Evolutionary conservation across 2,888 invertebrate genomes (phyloP).

Genomic region (Glaucopsyche alexis): DNA sequence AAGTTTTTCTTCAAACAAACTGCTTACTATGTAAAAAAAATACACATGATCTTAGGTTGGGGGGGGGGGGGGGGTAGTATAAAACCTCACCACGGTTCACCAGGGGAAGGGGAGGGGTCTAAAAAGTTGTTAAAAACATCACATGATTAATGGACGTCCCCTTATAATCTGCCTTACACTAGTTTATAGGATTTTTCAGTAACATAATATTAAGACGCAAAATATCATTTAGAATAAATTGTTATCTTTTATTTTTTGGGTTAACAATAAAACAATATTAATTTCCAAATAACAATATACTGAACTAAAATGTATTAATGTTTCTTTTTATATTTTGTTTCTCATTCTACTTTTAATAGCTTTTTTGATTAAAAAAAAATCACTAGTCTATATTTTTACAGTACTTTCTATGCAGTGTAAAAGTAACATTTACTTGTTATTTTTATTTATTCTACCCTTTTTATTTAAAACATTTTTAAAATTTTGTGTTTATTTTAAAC

Average conservation of each 20-base stretch:
- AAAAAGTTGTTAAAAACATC: no score
- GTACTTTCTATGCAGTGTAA: neutral
- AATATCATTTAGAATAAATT: neutral
- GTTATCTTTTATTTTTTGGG: neutral
- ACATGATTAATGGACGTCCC: no score
- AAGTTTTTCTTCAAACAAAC: no score
- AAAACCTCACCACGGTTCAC: no score
- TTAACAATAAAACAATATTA: neutral
- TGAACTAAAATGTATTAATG: neutral
- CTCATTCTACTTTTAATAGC: neutral
- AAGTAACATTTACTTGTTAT: conserved; percentile 15
- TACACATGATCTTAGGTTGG: no score
- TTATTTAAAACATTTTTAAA: conserved; percentile 5
- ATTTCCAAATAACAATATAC: neutral
- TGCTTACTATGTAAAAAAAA: no score
- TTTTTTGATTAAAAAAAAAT: neutral
- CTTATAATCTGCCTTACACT: neutral
- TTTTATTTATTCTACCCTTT: conserved; percentile 18
- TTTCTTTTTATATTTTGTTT: neutral
- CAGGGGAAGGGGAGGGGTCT: no score
- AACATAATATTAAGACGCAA: neutral
- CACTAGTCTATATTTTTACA: neutral
- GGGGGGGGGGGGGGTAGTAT: no score
- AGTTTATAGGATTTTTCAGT: neutral
- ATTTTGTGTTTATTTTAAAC: neutral